A percentile compares a stretch with the other conserved stretches of the same genome.
These are phyloP conservation scores for Tor tambroides DNA, from an alignment of 2,113 vertebrate species.

Conservation along the genomic window DNA sequence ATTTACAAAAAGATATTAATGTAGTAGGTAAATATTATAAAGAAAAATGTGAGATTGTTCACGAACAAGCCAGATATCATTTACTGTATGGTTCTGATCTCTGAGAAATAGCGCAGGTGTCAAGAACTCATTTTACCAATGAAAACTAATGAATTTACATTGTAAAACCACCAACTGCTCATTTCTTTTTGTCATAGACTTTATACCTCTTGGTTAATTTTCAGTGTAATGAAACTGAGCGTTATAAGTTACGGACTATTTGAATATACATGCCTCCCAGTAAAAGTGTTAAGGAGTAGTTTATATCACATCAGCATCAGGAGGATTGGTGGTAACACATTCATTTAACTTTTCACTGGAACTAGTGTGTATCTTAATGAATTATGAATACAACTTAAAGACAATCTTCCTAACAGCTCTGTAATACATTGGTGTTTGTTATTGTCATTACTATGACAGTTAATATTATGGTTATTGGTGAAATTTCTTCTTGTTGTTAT, in stretches of 20 bases:
- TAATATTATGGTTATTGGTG: constrained; percentile 81
- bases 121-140: constrained; percentile 29
- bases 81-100: not conserved
- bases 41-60: constrained; percentile 47
- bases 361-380: constrained; percentile 45
- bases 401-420: constrained; percentile 82
- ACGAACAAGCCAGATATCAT: not conserved
- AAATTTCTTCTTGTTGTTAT: constrained; percentile 82
- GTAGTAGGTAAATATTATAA: constrained; percentile 19
- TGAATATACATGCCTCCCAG: constrained; percentile 38
- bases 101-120: not conserved
- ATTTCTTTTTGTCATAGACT: constrained; percentile 4
- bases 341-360: constrained; percentile 50
- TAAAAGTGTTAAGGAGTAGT: constrained; percentile 45
- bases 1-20: constrained; percentile 1
- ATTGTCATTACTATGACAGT: constrained; percentile 81
- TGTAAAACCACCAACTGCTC: not conserved
- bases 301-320: constrained; percentile 32
- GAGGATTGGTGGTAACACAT: constrained; percentile 34
- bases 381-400: constrained; percentile 68
- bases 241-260: constrained; percentile 15
- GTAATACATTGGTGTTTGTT: constrained; percentile 77
- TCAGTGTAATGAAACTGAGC: constrained; percentile 33
- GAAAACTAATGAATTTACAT: constrained; percentile 3
- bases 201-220: constrained; percentile 38